Base-by-base conservation (phyloP, 2,797 vertebrate species). In the Serranus cabrilla region DNA sequence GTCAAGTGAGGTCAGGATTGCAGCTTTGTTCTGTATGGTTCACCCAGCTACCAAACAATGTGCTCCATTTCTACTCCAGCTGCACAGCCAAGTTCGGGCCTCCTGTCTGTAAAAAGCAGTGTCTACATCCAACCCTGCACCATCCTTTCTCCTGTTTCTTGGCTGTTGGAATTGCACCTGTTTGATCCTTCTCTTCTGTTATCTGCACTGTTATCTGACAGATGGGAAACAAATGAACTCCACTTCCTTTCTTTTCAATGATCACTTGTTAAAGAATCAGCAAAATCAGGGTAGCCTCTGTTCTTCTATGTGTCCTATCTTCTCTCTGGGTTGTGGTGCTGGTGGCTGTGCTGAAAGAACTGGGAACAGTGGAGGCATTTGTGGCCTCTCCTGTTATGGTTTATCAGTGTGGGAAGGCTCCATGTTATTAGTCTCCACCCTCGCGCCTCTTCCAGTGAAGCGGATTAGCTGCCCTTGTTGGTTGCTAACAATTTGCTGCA, bases 391-490 rank as follows among this genome's bases (percentile, higher is more conserved):
- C 43, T 80, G 56, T 83, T 70, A 23, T 77, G 54, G 45, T 73
- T 76, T 71, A 17, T 72, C 46, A 55, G 81, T 72, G 78, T 77
- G 60, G 71, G 72, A 52, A 40, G 67, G 71, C 71, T 71, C 68
- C 80, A 59, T 70, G 61, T 72, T 75, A 43, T 71, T 74, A 78
- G 65, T 80, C 80, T 80, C 75, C 83, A 72, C 74, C 85, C 76
- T 80, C 47, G 39, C 34, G 39, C 34, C 56, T 52, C 73, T 56
- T 79, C 54, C 76, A 75, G 75, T 74, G 63, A 81, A 78, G 81
- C 76, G 90, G 90, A 93, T 95, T 93, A 93, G 64, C 74, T 21
- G 59, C 76, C 62, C 61, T 70, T 56, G 82, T 81, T 74, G 72
- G 76, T 82, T 86, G 85, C 86, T 87, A 90, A 82, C 74, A 87